A percentile compares a stretch with the other conserved stretches of the same genome.
These are phyloP conservation scores for Urocyon cinereoargenteus DNA, from an alignment of 2,797 vertebrate genomes.

Conservation along the genomic window DNA sequence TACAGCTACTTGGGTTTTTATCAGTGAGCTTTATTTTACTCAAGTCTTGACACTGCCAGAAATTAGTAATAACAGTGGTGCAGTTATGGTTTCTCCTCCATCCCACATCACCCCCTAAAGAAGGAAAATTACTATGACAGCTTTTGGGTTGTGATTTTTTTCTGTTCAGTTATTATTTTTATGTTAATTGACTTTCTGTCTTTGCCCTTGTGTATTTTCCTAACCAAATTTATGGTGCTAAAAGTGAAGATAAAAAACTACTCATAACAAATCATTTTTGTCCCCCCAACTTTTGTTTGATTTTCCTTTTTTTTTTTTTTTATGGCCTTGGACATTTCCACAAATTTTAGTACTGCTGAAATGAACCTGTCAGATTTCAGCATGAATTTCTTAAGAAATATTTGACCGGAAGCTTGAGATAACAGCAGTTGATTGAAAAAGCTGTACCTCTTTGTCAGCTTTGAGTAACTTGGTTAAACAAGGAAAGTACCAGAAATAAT, in stretches of 20 bases:
- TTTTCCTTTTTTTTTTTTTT: neutral
- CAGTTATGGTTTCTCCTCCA: neutral
- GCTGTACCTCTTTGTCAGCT: neutral
- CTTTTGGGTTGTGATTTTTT: neutral
- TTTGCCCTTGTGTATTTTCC: neutral
- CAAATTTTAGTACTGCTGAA: slow-evolving; percentile 26
- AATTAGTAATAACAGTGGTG: neutral
- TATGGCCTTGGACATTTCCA: neutral
- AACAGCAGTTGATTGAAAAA: neutral
- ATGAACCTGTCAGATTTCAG: neutral
- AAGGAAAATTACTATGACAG: neutral
- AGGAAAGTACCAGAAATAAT: slow-evolving; percentile 35
- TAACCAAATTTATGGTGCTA: neutral
- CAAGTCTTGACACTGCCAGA: neutral
- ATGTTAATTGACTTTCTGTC: neutral
- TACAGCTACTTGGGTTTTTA: neutral
- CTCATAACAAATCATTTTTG: neutral
- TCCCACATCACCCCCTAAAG: neutral
- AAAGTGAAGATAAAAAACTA: slow-evolving; percentile 54
- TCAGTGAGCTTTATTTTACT: neutral
- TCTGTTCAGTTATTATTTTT: slow-evolving; percentile 14
- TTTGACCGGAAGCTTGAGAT: neutral
- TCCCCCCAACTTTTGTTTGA: neutral
- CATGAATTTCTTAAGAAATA: neutral
- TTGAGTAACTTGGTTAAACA: slow-evolving; percentile 9